phyloP scores from a whole-genome alignment of 2,888 invertebrate species.

The Perithous albicinctus region DNA sequence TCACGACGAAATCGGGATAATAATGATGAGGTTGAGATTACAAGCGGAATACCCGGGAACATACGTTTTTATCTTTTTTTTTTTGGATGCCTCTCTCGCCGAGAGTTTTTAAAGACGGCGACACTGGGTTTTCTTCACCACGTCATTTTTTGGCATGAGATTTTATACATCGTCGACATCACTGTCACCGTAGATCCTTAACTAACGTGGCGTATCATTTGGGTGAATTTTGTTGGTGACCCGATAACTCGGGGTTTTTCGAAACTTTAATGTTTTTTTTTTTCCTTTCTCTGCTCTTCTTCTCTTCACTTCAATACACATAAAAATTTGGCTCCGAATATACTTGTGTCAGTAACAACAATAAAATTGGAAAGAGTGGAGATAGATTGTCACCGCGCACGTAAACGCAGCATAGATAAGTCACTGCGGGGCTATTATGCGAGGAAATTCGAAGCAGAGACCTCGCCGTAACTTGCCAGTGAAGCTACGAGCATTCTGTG shows the following conservation, averaged over 20 bases:
- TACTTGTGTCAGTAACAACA: constrained; percentile 76
- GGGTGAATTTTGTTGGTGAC: not conserved
- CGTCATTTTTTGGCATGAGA: constrained; percentile 79
- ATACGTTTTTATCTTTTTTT: too few species aligned
- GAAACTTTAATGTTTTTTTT: constrained; percentile 53
- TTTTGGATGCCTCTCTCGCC: constrained; percentile 61
- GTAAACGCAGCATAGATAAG: constrained; percentile 43
- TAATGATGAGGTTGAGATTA: not conserved
- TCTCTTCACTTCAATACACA: constrained; percentile 59
- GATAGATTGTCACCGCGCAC: constrained; percentile 69
- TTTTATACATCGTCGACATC: constrained; percentile 74
- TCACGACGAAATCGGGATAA: not conserved
- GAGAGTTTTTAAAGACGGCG: constrained; percentile 67
- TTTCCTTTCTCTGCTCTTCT: too few species aligned
- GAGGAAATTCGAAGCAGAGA: constrained; percentile 5
- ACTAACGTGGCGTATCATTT: constrained; percentile 47
- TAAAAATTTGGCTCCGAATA: constrained; percentile 72
- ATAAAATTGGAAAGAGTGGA: constrained; percentile 75
- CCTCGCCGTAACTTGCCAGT: not conserved
- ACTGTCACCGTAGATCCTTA: constrained; percentile 67
- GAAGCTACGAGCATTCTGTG: not conserved
- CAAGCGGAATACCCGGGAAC: constrained; percentile 33
- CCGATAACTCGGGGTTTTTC: constrained; percentile 71
- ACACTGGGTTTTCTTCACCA: constrained; percentile 75
- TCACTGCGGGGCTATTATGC: not conserved